phyloP scores from a whole-genome alignment of 2,113 vertebrate species.

The Scomber scombrus region DNA sequence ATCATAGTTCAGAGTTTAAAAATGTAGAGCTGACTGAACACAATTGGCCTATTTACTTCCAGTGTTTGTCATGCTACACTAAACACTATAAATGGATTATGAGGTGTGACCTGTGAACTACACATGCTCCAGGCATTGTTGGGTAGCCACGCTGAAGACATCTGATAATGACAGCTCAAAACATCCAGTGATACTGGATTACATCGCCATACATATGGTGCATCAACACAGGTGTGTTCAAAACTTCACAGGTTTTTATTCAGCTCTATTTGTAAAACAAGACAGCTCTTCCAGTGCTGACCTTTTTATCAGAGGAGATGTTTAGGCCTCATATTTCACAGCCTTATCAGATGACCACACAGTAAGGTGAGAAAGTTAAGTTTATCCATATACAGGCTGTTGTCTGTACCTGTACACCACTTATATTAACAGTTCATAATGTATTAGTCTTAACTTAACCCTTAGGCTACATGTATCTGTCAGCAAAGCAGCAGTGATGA shows the following conservation, averaged over 20 bases:
- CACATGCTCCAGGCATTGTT: not conserved
- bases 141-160: not conserved
- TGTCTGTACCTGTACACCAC: not conserved
- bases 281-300: not conserved
- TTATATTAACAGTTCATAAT: not conserved
- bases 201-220: not conserved
- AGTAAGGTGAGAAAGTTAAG: not conserved
- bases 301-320: not conserved
- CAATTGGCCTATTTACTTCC: not conserved
- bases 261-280: constrained; percentile 40
- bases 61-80: no score
- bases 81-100: not conserved
- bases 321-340: constrained; percentile 1
- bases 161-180: not conserved
- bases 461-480: not conserved
- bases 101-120: not conserved
- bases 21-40: not conserved
- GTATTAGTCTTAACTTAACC: not conserved
- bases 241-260: not conserved
- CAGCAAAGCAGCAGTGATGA: not conserved
- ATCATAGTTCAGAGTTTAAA: no score
- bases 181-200: not conserved
- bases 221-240: not conserved
- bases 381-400: not conserved
- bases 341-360: constrained; percentile 11